Evolutionary conservation across 2,113 vertebrate species (phyloP).

Genomic region (Gallinago paraguaiae): DNA sequence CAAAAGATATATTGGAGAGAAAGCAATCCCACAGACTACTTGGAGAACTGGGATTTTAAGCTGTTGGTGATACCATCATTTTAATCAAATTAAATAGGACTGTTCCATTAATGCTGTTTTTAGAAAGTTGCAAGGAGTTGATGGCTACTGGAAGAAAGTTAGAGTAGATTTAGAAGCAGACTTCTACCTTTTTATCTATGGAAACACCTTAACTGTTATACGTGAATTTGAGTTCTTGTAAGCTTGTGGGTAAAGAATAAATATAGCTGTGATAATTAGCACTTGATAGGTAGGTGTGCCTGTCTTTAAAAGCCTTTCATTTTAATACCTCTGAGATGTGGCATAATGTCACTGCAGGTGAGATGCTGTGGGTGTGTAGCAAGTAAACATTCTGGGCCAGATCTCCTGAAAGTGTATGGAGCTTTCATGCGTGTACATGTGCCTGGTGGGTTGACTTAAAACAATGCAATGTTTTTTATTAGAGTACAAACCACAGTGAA

Average conservation of each 20-base stretch:
- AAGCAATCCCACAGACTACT: neutral
- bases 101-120: neutral
- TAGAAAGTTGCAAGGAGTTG: neutral
- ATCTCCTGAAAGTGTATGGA: neutral
- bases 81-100: neutral
- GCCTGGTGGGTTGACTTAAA: neutral
- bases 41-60: neutral
- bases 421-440: accelerated
- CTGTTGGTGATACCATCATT: neutral
- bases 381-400: neutral
- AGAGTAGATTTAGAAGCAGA: neutral
- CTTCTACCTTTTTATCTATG: neutral
- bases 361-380: neutral
- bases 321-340: neutral
- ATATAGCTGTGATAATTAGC: neutral
- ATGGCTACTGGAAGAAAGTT: neutral
- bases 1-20: neutral
- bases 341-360: neutral
- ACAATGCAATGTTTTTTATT: neutral
- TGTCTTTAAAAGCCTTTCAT: neutral
- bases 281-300: neutral
- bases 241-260: neutral
- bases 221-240: neutral
- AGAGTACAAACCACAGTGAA: neutral
- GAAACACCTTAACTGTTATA: neutral